phyloP scores from a whole-genome alignment of 2,888 invertebrate species.

The Heliconius charithonia region DNA sequence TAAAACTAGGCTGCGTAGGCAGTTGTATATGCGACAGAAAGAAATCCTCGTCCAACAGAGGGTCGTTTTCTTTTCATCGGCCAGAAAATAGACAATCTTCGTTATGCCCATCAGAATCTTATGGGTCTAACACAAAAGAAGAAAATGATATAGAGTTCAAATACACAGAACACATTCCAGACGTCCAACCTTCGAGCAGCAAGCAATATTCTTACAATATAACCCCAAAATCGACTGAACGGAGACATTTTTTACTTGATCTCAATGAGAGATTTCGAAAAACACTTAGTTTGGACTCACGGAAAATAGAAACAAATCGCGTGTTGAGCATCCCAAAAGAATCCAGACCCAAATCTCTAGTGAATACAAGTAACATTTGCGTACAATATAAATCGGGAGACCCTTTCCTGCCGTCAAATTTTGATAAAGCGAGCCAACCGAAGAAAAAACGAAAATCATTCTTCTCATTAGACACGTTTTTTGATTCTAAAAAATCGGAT shows the following conservation, averaged over 20 bases:
- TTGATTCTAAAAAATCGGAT: conserved; percentile 79
- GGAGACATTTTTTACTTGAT: conserved; percentile 72
- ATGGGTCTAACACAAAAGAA: conserved; percentile 61
- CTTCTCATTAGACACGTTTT: conserved; percentile 81
- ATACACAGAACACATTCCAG: conserved; percentile 77
- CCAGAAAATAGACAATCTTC: conserved; percentile 69
- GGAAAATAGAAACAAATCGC: conserved; percentile 74
- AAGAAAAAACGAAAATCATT: conserved; percentile 81
- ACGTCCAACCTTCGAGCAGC: conserved; percentile 73
- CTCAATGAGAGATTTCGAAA: conserved; percentile 79
- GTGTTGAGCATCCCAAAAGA: conserved; percentile 69
- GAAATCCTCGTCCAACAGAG: conserved; percentile 68
- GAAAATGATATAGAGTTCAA: conserved; percentile 80
- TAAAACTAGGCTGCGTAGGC: conserved; percentile 71
- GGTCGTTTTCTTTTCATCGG: conserved; percentile 76
- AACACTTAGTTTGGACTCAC: conserved; percentile 79
- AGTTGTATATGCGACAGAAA: conserved; percentile 75
- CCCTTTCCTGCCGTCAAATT: conserved; percentile 67
- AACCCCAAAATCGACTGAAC: conserved; percentile 77
- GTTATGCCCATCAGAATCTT: conserved; percentile 65
- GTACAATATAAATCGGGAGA: conserved; percentile 68
- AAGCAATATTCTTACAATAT: conserved; percentile 76
- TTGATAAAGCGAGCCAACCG: conserved; percentile 70
- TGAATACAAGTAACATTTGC: conserved; percentile 73
- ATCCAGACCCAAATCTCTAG: conserved; percentile 75